Evolutionary conservation across 1,140 invertebrate genomes (phyloP).

Genomic region (Augochlora pura): DNA sequence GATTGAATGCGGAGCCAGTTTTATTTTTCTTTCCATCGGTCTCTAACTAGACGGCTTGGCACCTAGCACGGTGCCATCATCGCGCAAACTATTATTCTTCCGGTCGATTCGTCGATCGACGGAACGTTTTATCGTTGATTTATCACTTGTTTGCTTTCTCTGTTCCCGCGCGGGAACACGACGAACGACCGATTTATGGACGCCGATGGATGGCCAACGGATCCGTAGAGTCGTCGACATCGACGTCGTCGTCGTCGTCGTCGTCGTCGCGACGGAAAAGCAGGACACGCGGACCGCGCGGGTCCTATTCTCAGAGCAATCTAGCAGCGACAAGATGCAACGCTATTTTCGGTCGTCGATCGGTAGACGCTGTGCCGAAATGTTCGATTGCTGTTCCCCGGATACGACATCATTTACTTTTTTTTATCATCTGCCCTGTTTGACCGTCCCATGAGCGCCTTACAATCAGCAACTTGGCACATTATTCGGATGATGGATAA

Average conservation of each 20-base stretch:
- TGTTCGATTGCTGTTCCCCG: not conserved
- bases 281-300: constrained; percentile 17
- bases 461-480: too few species aligned
- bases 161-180: constrained; percentile 46
- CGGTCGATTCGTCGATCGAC: constrained; percentile 58
- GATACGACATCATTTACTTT: too few species aligned
- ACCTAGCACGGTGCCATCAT: constrained; percentile 49
- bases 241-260: too few species aligned
- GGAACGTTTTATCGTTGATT: constrained; percentile 58
- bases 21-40: constrained; percentile 51
- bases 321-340: not conserved
- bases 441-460: too few species aligned
- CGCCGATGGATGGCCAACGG: constrained; percentile 27
- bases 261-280: not conserved
- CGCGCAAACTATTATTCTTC: constrained; percentile 61
- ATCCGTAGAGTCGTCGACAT: too few species aligned
- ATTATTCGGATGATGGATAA: too few species aligned
- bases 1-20: not conserved
- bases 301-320: constrained; percentile 25
- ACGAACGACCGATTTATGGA: constrained; percentile 58
- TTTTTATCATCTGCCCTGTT: too few species aligned
- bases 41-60: constrained; percentile 60
- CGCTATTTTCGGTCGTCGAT: constrained; percentile 18
- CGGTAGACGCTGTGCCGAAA: not conserved
- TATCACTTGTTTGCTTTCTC: constrained; percentile 58